Evolutionary conservation across 2,113 vertebrate species (phyloP), one percentile per base, ranked within the genome.

Genomic region (Ibidorhyncha struthersii): DNA sequence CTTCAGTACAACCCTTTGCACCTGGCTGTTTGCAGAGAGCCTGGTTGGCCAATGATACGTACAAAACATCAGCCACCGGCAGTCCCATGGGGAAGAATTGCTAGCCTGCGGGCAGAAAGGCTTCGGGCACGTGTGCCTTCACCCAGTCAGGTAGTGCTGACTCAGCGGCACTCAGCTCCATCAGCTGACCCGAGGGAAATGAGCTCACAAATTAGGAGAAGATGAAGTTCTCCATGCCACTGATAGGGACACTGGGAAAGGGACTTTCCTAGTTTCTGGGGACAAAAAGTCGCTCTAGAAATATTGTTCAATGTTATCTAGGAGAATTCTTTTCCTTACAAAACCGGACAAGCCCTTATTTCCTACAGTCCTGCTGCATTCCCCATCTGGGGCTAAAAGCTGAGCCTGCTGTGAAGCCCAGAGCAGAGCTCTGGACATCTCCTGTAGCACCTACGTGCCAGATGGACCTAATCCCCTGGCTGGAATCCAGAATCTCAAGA

Each of bases 131-230:
- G 0, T 34, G 25, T 52, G 43, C 38, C 65, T 63, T 58, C 66
- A 38, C 5, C 50, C 30, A 14, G 6, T 0, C 1, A 2, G 41
- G 41, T 10, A 15, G 41, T 11, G 38, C 36, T 82, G 58, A 34
- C 41, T 69, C 53, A 41, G 47, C 1, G 0, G 52, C 36, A 56
- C 30, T 34, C 61, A n/a, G 62, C 17, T 91, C 43, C 22, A 32
- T 22, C 59, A 23, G 22, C 19, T 0, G 0, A 36, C 8, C 45
- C 2, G 0, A 32, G n/a, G 6, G 25, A 83, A 80, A 76, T 2
- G 29, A 81, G 23, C 10, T 85, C 65, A 80, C n/a, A 61, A 21
- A 56, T 66, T 20, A 79, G 29, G 29, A 40, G 30, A 59, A 41
- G 30, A 59, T 36, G 2, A 78, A 38, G n/a, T 20, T 83, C 77